Evolutionary conservation across 2,797 vertebrate genomes (phyloP), one percentile per base, ranked within the genome.

Genomic region (Psittacula derbiana): DNA sequence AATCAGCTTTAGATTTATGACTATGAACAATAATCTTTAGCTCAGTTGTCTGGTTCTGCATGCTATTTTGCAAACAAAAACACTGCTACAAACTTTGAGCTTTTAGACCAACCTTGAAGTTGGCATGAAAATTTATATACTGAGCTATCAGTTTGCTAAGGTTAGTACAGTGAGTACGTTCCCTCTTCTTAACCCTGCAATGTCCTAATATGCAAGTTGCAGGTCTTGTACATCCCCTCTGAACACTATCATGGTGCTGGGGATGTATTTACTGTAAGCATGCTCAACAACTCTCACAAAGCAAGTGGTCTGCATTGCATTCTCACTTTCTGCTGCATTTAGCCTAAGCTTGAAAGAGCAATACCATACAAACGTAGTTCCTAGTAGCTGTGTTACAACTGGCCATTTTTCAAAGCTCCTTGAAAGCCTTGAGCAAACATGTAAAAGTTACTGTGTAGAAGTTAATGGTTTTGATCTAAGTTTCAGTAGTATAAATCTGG

Each of bases 1-100:
- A 96, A 90, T 95, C 73, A 78, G 57, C 66, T 90, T 95, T 90
- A 92, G 85, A 93, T 95, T 97, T 96, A 95, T 92, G 76, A 95
- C 69, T 92, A 76, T 75, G 76, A 96, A 91, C 71, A 94, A 83
- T 86, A 65, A 95, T 78, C 50, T 90, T 89, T 91, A 94, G 62
- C 61, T 92, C 64, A 66, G 69, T 86, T 93, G 93, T 95, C 83
- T 83, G 82, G 74, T 60, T 92, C 80, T 93, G 66, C 80, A 43
- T 93, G 88, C 60, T 50, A 81, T 91, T 93, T 94, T 76, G 55
- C 62, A 94, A 95, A 86, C 69, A 71, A 87, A 94, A 87, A 31
- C 33, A 74, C 21, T 82, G n/a, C 33, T 92, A 91, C 71, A 78
- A 55, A 64, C 60, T 90, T 43, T 60, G 82, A 86, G 33, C 73